These are phyloP conservation scores for Porites lutea DNA, from an alignment of 64 coral and sea anemone species.

Conservation along the genomic window DNA sequence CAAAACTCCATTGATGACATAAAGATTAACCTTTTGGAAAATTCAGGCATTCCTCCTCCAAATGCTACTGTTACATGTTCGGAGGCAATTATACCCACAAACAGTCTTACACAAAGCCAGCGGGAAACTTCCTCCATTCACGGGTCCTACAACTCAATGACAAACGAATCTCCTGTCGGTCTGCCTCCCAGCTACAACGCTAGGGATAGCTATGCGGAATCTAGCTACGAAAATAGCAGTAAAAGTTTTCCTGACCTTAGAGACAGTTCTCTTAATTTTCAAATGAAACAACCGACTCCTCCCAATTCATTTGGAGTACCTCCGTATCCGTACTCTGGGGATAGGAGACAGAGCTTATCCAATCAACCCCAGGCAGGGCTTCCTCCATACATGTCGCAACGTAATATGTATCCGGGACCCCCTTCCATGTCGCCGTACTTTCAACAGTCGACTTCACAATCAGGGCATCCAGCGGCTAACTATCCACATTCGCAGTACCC, in stretches of 20 bases:
- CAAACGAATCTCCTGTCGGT: not conserved
- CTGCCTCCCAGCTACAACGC: slow-evolving; percentile 15
- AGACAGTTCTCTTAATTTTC: slow-evolving; percentile 23
- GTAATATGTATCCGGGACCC: slow-evolving; percentile 29
- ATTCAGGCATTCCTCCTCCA: slow-evolving; percentile 80
- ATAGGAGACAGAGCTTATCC: slow-evolving; percentile 65
- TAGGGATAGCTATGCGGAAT: slow-evolving; percentile 38
- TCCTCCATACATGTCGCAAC: slow-evolving; percentile 66
- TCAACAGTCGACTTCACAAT: slow-evolving; percentile 56
- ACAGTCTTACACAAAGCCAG: slow-evolving; percentile 9
- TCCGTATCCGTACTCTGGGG: slow-evolving; percentile 48
- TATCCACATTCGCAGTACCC: slow-evolving; percentile 57
- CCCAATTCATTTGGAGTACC: slow-evolving; percentile 54
- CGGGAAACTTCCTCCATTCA: slow-evolving; percentile 12
- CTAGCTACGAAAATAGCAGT: slow-evolving; percentile 54
- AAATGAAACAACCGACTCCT: slow-evolving; percentile 22
- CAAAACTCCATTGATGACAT: slow-evolving; percentile 38
- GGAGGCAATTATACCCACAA: slow-evolving; percentile 81
- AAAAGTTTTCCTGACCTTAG: slow-evolving; percentile 50
- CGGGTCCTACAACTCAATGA: slow-evolving; percentile 15
- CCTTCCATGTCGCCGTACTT: slow-evolving; percentile 57
- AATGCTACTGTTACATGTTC: slow-evolving; percentile 92
- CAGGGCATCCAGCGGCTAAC: slow-evolving; percentile 53
- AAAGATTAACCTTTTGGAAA: slow-evolving; percentile 75
- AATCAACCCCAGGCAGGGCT: slow-evolving; percentile 60